Base-by-base conservation (phyloP, 2,888 invertebrate genomes). In the Agrilus mali region DNA sequence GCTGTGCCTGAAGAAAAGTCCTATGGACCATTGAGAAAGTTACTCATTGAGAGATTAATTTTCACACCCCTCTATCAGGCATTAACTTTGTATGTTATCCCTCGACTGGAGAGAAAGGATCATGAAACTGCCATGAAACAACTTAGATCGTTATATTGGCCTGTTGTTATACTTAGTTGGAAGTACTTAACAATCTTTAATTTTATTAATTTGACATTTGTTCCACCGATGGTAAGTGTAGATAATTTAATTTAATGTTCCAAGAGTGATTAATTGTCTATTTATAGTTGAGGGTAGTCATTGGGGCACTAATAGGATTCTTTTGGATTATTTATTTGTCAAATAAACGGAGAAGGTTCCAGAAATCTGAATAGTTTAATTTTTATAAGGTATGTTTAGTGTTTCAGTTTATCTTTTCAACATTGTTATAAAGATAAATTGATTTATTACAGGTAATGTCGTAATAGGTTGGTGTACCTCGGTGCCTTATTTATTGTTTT, bases 261-360 rank as follows among this genome's bases (percentile, higher is more conserved):
- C 22, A 27, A 32, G 33, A 34, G 43, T 32, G 36, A 36, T 12
- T 38, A 17, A 44, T 12, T 32, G 16, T 17, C 17, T 17, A 34
- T 32, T 13, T 17, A 20, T 37, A 86, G 86, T 65, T 88, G 42
- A 70, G 85, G 53, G 82, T 86, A n/a, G 67, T 86, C 10, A 73
- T 80, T 45, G 75, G 77, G 61, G 86, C 84, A 59, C 55, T 86
- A n/a, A 77, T 87, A 45, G 82, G 83, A 37, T 82, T 86, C 58
- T 73, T 82, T 53, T 87, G 86, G 86, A 76, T 79, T 2, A 77
- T 86, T 60, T 86, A 80, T 59, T 58, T 87, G 40, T 81, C 86
- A 2, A 74, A 75, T 47, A 78, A 78, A 59, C 73, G 84, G 55
- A 72, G 80, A 10, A 74, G 6, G 6, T 22, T 22, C 22, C 22